Evolutionary conservation across 2,113 vertebrate genomes (phyloP), one percentile per base, ranked within the genome.

Genomic region (Daboia siamensis): DNA sequence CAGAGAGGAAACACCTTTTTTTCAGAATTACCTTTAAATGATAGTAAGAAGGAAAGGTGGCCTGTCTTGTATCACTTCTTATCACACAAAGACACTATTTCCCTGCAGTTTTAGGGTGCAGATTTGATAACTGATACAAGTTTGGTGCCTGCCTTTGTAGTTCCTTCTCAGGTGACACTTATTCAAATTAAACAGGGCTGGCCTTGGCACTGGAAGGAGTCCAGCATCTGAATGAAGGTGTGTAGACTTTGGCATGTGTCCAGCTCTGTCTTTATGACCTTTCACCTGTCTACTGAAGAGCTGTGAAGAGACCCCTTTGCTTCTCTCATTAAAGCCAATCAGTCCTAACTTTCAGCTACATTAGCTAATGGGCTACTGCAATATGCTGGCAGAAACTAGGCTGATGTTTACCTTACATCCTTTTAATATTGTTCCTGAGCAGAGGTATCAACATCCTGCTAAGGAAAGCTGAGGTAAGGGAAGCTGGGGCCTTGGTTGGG

Each of bases 161-260:
- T 90, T 74, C 15, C 52, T 21, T 29, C 46, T 51, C 56, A 74
- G 52, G 23, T 44, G 46, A 87, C 90, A 74, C 23, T 90, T 23
- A 61, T 86, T 86, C 23, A 86, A 11, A 64, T 54, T 33, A 59
- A 24, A 24, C 24, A 29, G n/a, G 54, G 15, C 15, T 69, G 15
- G 88, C n/a, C 56, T 44, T 86, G 5, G 0, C 51, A 20, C 0
- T 46, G 85, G 48, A 64, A 48, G 55, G 56, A 24, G 48, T 87
- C 85, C 51, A 12, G 0, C 4, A 0, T 29, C 56, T 24, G 11
- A 86, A 33, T 11, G 24, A 11, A 12, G 0, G 0, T 23, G 0
- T 23, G n/a, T 52, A 90, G 90, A 56, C 26, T 84, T 90, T 85
- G 12, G 55, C 52, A 10, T 55, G 5, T 21, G 7, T 80, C 74